Evolutionary conservation across 1,140 invertebrate genomes (phyloP).

Genomic region (Drosophila oshimai): DNA sequence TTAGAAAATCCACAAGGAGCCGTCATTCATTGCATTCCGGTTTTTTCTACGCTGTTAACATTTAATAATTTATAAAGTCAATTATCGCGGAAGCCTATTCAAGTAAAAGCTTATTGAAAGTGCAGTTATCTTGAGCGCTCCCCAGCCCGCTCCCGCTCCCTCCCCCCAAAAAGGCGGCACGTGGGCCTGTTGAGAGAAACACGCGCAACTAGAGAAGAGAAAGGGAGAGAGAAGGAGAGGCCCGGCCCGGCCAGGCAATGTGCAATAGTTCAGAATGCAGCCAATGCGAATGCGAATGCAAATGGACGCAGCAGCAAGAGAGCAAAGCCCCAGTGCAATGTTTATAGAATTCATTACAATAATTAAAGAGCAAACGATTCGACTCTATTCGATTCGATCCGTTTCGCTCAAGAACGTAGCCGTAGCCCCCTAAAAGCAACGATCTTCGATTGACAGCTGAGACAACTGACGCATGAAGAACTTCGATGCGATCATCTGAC

Average conservation of each 20-base stretch:
- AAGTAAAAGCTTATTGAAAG: constrained; percentile 66
- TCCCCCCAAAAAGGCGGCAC: constrained; percentile 23
- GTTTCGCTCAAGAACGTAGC: constrained; percentile 14
- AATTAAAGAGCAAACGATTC: constrained; percentile 30
- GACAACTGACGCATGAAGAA: constrained; percentile 21
- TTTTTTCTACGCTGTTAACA: constrained; percentile 61
- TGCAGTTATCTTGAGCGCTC: constrained; percentile 63
- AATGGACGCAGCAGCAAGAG: too few relatives aligned
- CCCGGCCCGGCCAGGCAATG: constrained; percentile 5
- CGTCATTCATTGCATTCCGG: constrained; percentile 48
- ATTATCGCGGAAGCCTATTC: constrained; percentile 72
- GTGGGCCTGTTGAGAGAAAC: constrained; percentile 49
- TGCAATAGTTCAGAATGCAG: constrained; percentile 34
- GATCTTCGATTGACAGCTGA: constrained; percentile 16
- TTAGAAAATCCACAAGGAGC: constrained; percentile 36
- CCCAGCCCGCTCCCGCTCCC: too few relatives aligned
- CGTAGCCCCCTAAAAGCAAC: background rate
- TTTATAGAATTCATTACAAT: constrained; percentile 41
- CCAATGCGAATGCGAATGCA: constrained; percentile 29
- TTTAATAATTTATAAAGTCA: constrained; percentile 75
- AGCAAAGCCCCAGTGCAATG: constrained; percentile 12
- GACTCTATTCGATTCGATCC: background rate
- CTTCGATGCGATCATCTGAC: constrained; percentile 31
- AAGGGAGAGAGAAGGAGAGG: background rate
- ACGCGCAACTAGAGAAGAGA: constrained; percentile 39